Evolutionary conservation across 35 echinoderm and acorn worm species (phyloP).

Genomic region (Anneissia japonica): DNA sequence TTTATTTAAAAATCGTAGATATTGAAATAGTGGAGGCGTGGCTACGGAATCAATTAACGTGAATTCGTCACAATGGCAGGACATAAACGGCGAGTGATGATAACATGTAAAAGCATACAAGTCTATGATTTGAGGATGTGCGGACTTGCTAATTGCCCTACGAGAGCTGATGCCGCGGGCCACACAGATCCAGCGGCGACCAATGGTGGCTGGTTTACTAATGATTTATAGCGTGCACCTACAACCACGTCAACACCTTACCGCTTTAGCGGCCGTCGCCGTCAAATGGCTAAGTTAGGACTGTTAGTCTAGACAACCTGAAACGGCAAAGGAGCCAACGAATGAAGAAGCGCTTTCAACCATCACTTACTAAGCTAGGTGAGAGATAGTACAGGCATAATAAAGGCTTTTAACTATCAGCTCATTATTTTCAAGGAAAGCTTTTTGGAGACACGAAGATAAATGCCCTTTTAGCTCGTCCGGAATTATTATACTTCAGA

Average conservation of each 20-base stretch:
- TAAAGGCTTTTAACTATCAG: background rate
- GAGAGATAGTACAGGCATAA: background rate
- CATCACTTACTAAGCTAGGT: background rate
- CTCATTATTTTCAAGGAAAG: background rate
- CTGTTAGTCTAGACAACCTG: background rate
- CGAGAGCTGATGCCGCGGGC: background rate
- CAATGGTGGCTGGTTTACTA: background rate
- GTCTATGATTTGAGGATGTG: background rate
- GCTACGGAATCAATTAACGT: background rate
- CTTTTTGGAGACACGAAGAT: conserved; percentile 1
- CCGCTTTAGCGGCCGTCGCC: background rate
- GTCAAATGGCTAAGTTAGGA: background rate
- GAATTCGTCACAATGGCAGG: background rate
- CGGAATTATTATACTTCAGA: background rate
- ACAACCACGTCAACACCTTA: background rate
- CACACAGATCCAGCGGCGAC: background rate
- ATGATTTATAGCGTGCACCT: background rate
- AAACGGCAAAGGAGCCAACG: background rate
- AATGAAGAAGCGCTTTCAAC: background rate
- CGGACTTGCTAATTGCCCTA: background rate
- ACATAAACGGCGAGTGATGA: background rate
- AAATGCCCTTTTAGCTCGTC: background rate
- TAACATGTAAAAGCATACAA: background rate
- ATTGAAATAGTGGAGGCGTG: background rate
- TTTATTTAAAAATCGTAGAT: background rate